Evolutionary conservation across 2,797 vertebrate species (phyloP).

Genomic region (Microctenopoma lineatum): DNA sequence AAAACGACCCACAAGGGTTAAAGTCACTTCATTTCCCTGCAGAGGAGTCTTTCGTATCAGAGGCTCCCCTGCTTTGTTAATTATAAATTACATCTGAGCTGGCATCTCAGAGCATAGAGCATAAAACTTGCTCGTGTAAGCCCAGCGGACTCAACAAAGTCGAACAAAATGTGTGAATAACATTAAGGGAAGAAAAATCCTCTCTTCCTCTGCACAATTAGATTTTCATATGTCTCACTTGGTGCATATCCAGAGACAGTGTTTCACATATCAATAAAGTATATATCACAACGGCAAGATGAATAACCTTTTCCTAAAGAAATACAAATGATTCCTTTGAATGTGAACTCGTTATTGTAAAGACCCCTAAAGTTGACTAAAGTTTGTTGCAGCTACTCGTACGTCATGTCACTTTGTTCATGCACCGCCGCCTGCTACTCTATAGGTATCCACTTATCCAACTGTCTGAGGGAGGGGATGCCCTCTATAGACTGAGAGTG

Average conservation of each 20-base stretch:
- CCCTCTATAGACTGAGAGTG: constrained; percentile 66
- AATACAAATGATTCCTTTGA: too few species aligned
- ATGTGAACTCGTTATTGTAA: too few species aligned
- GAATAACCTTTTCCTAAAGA: constrained; percentile 26
- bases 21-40: constrained; percentile 3
- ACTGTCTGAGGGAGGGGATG: constrained; percentile 47
- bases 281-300: constrained; percentile 29
- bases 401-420: not conserved
- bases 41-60: constrained; percentile 20
- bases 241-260: constrained; percentile 47
- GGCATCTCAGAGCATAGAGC: constrained; percentile 41
- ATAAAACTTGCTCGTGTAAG: constrained; percentile 35
- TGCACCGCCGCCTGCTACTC: not conserved
- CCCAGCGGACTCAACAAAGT: constrained; percentile 33
- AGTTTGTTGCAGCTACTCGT: not conserved
- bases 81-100: constrained; percentile 46
- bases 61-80: constrained; percentile 41
- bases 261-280: constrained; percentile 52
- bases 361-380: not conserved
- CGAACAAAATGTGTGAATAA: constrained; percentile 55
- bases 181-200: constrained; percentile 44
- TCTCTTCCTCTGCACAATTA: constrained; percentile 58
- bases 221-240: constrained; percentile 61
- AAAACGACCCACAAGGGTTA: not conserved
- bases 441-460: constrained; percentile 23